Conservation (phyloP, 1,140 invertebrate genomes). For the Neotoxoptera formosana region DNA sequence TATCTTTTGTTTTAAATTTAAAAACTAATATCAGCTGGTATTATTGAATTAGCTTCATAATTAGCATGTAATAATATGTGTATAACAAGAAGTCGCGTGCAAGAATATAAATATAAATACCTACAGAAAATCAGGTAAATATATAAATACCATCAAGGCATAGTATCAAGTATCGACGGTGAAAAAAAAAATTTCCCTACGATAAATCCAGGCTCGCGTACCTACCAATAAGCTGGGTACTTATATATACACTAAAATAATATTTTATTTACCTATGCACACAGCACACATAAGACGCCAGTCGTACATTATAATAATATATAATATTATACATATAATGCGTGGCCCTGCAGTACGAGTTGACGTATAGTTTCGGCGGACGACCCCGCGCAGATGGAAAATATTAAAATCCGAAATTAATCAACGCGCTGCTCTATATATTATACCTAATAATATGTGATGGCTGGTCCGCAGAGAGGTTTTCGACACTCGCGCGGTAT, state of each 20-base stretch:
- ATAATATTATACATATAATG: background rate
- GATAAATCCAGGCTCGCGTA: background rate
- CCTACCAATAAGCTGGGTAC: no score
- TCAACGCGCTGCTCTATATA: conserved; percentile 26
- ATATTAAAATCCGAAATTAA: conserved; percentile 56
- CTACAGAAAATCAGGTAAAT: no score
- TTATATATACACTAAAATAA: background rate
- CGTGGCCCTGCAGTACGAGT: background rate
- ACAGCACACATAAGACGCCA: background rate
- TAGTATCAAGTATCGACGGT: no score
- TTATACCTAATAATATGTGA: no score
- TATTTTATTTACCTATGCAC: background rate
- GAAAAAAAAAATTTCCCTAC: no score
- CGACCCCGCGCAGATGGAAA: conserved; percentile 35
- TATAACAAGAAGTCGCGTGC: no score
- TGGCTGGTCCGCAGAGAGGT: background rate
- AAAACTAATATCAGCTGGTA: no score
- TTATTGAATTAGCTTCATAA: no score
- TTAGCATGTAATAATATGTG: no score
- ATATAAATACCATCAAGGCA: no score
- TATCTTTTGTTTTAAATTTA: no score
- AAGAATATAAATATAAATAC: no score
- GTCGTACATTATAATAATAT: conserved; percentile 8
- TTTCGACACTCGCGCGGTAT: conserved; percentile 13
- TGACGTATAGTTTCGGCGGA: background rate